These are phyloP conservation scores for Drosophila sulfurigaster DNA, from an alignment of 1,140 invertebrate genomes.

Conservation along the genomic window DNA sequence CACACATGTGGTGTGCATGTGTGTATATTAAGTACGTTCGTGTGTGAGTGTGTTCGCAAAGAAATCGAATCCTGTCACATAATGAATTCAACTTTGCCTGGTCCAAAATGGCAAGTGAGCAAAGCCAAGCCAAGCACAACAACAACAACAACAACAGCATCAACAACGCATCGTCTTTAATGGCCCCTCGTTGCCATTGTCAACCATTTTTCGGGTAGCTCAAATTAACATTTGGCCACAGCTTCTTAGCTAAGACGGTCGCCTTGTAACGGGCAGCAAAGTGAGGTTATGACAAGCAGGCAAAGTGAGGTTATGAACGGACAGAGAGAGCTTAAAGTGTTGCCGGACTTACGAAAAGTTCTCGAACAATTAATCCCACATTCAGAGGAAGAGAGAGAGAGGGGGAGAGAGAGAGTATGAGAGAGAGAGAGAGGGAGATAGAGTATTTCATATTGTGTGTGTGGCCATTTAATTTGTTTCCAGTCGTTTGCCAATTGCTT, in stretches of 20 bases:
- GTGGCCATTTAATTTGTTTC: neutral
- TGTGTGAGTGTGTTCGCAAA: slow-evolving; percentile 12
- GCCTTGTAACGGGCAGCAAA: neutral
- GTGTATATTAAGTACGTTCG: neutral
- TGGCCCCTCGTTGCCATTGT: slow-evolving; percentile 52
- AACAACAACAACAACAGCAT: too few relatives aligned
- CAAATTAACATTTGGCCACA: neutral
- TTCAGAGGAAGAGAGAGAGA: too few relatives aligned
- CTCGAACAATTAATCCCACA: too few relatives aligned
- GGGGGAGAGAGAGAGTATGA: too few relatives aligned
- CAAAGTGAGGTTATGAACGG: neutral
- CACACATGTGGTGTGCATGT: neutral
- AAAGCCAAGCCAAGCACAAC: neutral
- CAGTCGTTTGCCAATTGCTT: slow-evolving; percentile 52
- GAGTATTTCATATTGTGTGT: neutral
- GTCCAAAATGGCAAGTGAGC: slow-evolving; percentile 25
- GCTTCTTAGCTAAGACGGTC: neutral
- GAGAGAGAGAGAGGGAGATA: neutral
- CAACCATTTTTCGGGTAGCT: slow-evolving; percentile 34
- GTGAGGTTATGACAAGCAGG: neutral
- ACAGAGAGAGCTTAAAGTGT: neutral
- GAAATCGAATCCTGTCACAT: slow-evolving; percentile 51
- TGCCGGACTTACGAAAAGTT: neutral
- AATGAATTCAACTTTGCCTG: slow-evolving; percentile 55
- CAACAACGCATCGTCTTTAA: slow-evolving; percentile 46